A percentile compares a stretch with the other conserved stretches of the same genome.
These are phyloP conservation scores for Ormyrus thymus DNA, from an alignment of 2,888 invertebrate species.

Conservation along the genomic window DNA sequence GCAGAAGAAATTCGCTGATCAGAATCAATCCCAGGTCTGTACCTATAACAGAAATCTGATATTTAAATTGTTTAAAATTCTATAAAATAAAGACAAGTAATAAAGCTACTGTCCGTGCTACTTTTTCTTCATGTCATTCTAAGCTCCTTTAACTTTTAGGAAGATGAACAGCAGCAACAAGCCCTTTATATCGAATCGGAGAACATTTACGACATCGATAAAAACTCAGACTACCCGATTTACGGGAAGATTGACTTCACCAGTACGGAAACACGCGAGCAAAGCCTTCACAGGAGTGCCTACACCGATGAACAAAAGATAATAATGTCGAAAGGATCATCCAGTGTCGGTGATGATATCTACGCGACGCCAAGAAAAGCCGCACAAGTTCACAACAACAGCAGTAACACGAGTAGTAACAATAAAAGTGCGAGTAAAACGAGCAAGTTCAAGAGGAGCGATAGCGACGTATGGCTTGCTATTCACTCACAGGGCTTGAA, in stretches of 20 bases:
- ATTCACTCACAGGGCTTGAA: slow-evolving; percentile 74
- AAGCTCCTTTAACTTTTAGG: slow-evolving; percentile 3
- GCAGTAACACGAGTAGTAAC: slow-evolving; percentile 61
- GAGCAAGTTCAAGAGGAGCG: slow-evolving; percentile 65
- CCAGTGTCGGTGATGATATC: slow-evolving; percentile 55
- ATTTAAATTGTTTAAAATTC: no score
- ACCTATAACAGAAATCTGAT: neutral
- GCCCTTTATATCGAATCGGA: slow-evolving; percentile 58
- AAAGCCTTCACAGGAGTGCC: slow-evolving; percentile 59
- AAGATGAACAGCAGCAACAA: slow-evolving; percentile 37
- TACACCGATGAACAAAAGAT: slow-evolving; percentile 62
- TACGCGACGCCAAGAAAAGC: slow-evolving; percentile 58
- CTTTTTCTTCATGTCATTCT: no score
- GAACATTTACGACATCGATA: slow-evolving; percentile 64
- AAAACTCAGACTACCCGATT: slow-evolving; percentile 58
- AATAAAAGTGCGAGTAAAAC: slow-evolving; percentile 60
- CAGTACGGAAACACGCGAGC: slow-evolving; percentile 60
- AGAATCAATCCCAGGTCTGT: slow-evolving; percentile 38
- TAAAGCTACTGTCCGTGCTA: no score
- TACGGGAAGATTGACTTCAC: slow-evolving; percentile 63
- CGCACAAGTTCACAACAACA: slow-evolving; percentile 47
- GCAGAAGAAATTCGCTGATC: slow-evolving; percentile 59
- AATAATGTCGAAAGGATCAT: slow-evolving; percentile 49
- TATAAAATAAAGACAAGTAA: no score
- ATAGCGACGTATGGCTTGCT: slow-evolving; percentile 74